Evolutionary conservation across 92 coral and sea anemone species (phyloP).

Genomic region (Palythoa caribaeorum): DNA sequence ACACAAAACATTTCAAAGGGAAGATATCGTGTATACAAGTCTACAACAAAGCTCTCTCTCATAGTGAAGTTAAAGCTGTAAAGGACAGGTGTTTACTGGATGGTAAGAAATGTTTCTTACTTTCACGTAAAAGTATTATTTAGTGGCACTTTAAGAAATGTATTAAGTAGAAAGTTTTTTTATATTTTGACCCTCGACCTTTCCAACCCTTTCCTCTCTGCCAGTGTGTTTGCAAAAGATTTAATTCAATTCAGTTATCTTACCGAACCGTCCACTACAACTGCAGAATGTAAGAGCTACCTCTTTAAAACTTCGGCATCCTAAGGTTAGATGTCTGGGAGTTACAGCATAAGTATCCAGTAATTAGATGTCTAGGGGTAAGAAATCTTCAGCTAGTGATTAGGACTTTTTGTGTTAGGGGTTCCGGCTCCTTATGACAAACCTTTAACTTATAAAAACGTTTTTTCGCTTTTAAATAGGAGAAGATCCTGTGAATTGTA

Average conservation of each 20-base stretch:
- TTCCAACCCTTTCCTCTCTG: too few relatives aligned
- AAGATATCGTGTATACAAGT: slow-evolving; percentile 82
- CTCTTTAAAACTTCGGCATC: not conserved
- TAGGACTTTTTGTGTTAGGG: too few relatives aligned
- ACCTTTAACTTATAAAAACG: not conserved
- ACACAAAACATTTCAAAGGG: slow-evolving; percentile 71
- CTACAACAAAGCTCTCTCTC: slow-evolving; percentile 70
- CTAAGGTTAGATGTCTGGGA: too few relatives aligned
- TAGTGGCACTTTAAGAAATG: not conserved
- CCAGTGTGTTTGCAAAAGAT: too few relatives aligned
- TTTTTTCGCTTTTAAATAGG: slow-evolving; percentile 17
- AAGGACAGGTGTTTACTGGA: slow-evolving; percentile 64
- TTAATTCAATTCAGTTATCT: too few relatives aligned
- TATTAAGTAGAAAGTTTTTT: not conserved
- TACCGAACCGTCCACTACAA: not conserved
- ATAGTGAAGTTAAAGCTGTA: slow-evolving; percentile 59
- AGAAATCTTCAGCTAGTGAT: too few relatives aligned
- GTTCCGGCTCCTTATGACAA: not conserved
- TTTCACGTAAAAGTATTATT: not conserved
- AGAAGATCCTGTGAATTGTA: slow-evolving; percentile 7
- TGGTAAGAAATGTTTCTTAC: slow-evolving; percentile 29
- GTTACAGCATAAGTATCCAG: too few relatives aligned
- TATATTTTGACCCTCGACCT: not conserved
- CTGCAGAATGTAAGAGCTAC: not conserved
- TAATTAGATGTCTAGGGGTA: too few relatives aligned